These are phyloP conservation scores for Lasioglossum pauxillum DNA, from an alignment of 2,888 invertebrate species.

Conservation along the genomic window DNA sequence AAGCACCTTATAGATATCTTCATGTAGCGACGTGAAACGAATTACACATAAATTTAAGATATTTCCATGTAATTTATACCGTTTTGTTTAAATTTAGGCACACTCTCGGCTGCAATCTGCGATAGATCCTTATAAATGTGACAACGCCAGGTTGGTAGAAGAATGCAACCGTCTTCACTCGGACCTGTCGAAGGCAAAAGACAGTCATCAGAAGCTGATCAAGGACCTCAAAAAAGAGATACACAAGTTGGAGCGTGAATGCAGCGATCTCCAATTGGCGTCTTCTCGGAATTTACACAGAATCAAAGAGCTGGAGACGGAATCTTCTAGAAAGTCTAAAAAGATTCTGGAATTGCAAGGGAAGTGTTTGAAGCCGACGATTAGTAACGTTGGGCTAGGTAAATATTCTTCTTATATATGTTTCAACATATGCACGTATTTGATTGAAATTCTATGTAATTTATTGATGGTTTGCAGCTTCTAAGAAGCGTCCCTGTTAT, in stretches of 20 bases:
- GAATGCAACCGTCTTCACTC: constrained; percentile 91
- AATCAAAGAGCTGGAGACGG: constrained; percentile 87
- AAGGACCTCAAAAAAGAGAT: constrained; percentile 86
- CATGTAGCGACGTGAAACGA: background rate
- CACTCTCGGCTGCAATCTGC: constrained; percentile 89
- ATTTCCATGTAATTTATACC: constrained; percentile 14
- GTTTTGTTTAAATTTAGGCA: constrained; percentile 85
- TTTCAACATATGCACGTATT: background rate
- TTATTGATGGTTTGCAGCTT: constrained; percentile 61
- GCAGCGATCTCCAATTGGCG: constrained; percentile 87
- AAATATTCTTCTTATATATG: background rate
- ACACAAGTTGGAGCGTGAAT: constrained; percentile 86
- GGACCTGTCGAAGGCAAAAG: constrained; percentile 88
- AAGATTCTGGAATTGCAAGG: constrained; percentile 85
- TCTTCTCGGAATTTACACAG: constrained; percentile 86
- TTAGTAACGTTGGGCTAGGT: constrained; percentile 79
- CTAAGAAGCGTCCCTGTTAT: constrained; percentile 79
- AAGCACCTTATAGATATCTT: background rate
- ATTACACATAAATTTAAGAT: background rate
- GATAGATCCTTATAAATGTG: constrained; percentile 92
- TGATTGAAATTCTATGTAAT: background rate
- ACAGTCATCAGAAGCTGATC: constrained; percentile 87
- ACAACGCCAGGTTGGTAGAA: constrained; percentile 90
- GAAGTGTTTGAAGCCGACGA: constrained; percentile 82
- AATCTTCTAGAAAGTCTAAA: constrained; percentile 86